Percentiles rank a stretch among this genome's conserved stretches.
Conservation (phyloP, 92 coral and sea anemone genomes). For the Pocillopora grandis region DNA sequence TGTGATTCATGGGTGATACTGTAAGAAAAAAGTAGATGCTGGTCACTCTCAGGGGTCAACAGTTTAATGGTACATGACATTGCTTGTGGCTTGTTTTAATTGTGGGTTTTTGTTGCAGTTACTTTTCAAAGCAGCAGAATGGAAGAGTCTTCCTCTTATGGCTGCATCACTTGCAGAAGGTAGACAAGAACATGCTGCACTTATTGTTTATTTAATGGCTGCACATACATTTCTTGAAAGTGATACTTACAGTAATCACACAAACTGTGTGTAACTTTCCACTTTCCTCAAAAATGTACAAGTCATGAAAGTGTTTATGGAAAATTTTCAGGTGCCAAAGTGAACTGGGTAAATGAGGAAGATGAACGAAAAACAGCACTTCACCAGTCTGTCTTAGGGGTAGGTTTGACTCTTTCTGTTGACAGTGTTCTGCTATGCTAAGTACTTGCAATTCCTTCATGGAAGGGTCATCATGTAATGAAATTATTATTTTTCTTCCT, state of each 20-base stretch:
- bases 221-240: not conserved
- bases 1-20: no score
- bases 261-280: no score
- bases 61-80: no score
- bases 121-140: constrained; percentile 95
- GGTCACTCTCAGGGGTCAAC: no score
- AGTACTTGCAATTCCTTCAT: not conserved
- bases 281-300: no score
- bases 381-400: constrained; percentile 94
- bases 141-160: constrained; percentile 97
- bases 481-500: not conserved
- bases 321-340: constrained; percentile 74
- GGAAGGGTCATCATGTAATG: not conserved
- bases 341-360: constrained; percentile 97
- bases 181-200: constrained; percentile 7
- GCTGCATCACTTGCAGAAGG: constrained; percentile 95
- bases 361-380: constrained; percentile 89
- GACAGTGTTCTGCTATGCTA: not conserved
- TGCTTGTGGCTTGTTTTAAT: no score
- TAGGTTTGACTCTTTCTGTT: constrained; percentile 23
- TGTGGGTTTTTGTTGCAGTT: constrained; percentile 42
- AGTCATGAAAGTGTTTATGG: not conserved
- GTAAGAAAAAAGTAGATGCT: no score
- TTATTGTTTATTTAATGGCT: not conserved
- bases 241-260: no score